These are phyloP conservation scores for Hedychridium roseum DNA, from an alignment of 2,888 invertebrate genomes.

Conservation along the genomic window DNA sequence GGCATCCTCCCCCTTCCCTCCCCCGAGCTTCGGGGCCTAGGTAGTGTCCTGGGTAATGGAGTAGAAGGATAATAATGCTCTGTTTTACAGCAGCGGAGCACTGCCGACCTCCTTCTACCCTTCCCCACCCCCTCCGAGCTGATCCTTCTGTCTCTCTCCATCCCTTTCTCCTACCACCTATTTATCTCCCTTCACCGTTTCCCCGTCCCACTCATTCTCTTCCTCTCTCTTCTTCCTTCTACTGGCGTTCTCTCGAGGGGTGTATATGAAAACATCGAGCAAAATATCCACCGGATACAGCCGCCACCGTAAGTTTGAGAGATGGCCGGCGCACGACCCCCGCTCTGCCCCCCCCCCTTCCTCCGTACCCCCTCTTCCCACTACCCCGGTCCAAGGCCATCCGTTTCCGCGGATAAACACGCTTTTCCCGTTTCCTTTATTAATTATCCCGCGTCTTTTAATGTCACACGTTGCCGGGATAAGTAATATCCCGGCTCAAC, in stretches of 20 bases:
- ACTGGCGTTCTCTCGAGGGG: too few relatives aligned
- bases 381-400: constrained; percentile 21
- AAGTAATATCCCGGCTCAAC: not conserved
- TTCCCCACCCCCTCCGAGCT: not conserved
- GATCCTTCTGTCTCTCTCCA: too few relatives aligned
- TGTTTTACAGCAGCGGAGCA: constrained; percentile 52
- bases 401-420: not conserved
- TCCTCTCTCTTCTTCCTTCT: too few relatives aligned
- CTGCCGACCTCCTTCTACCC: constrained; percentile 23
- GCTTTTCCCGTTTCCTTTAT: constrained; percentile 6
- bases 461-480: not conserved
- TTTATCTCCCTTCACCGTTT: too few relatives aligned
- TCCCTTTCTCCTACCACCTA: too few relatives aligned
- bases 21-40: constrained; percentile 40
- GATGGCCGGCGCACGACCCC: constrained; percentile 40
- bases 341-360: constrained; percentile 29
- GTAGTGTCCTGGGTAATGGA: constrained; percentile 56
- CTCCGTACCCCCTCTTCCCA: constrained; percentile 11
- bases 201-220: too few relatives aligned
- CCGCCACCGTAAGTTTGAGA: constrained; percentile 51
- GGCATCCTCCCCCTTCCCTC: constrained; percentile 30
- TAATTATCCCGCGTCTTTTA: not conserved
- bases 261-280: constrained; percentile 52
- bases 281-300: constrained; percentile 49
- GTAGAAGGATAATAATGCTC: constrained; percentile 59